phyloP scores from a whole-genome alignment of 2,888 invertebrate species.

The Pristionchus arcanus region DNA sequence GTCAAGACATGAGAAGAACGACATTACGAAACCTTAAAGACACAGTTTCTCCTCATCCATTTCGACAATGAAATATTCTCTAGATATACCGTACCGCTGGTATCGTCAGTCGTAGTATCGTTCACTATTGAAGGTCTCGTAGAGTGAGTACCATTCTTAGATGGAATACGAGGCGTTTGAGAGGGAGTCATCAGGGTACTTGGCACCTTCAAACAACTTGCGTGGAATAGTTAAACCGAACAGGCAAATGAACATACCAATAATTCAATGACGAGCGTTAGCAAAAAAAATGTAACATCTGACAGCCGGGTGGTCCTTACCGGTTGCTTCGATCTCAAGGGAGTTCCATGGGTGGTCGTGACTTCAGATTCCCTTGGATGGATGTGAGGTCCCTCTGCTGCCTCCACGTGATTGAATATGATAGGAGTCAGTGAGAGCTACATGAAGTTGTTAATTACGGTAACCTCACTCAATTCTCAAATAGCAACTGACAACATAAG shows the following conservation, averaged over 20 bases:
- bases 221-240: background rate
- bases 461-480: background rate
- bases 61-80: background rate
- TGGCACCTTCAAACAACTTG: background rate
- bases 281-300: background rate
- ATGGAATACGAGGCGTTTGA: background rate
- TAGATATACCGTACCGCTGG: background rate
- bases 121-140: background rate
- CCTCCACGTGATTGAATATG: slow-evolving; percentile 11
- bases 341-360: background rate
- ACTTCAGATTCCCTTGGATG: background rate
- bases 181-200: background rate
- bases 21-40: background rate
- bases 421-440: slow-evolving; percentile 27
- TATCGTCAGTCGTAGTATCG: background rate
- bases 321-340: background rate
- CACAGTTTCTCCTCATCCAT: background rate
- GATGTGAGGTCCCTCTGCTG: background rate
- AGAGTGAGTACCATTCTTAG: background rate
- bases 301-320: background rate
- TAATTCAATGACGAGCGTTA: background rate
- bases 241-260: background rate
- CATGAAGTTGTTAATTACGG: background rate
- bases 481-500: background rate
- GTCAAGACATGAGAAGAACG: background rate